These are phyloP conservation scores for Watersipora subatra DNA, from an alignment of 1,140 invertebrate genomes.

Conservation along the genomic window DNA sequence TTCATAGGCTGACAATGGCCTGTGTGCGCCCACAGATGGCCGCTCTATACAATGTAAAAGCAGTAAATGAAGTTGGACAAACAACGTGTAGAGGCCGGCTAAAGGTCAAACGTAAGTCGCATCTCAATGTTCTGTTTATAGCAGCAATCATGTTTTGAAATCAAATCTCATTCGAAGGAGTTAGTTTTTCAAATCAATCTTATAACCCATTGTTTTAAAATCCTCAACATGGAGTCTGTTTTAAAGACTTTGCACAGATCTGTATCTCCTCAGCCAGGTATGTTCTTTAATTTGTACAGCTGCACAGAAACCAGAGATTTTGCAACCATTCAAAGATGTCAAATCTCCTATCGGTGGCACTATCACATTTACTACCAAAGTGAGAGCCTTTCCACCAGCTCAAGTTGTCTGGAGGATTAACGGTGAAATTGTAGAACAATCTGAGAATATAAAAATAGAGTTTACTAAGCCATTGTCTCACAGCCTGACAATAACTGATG, in stretches of 20 bases:
- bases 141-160: too few relatives aligned
- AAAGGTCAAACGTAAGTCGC: slow-evolving; percentile 33
- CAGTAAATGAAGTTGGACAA: slow-evolving; percentile 76
- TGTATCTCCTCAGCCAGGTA: too few relatives aligned
- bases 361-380: neutral
- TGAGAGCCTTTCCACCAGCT: neutral
- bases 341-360: neutral
- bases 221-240: too few relatives aligned
- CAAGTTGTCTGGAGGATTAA: slow-evolving; percentile 17
- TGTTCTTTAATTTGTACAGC: too few relatives aligned
- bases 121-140: slow-evolving; percentile 1
- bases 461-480: slow-evolving; percentile 22
- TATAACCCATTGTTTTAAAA: too few relatives aligned
- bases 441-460: slow-evolving; percentile 25
- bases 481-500: slow-evolving; percentile 23
- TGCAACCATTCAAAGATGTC: neutral
- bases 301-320: neutral
- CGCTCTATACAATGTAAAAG: slow-evolving; percentile 73
- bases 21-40: slow-evolving; percentile 67
- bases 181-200: too few relatives aligned
- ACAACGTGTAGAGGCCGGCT: slow-evolving; percentile 23
- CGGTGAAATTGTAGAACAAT: slow-evolving; percentile 25
- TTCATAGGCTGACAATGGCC: slow-evolving; percentile 71
- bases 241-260: too few relatives aligned
- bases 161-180: too few relatives aligned